Evolutionary conservation across 2,113 vertebrate genomes (phyloP), one percentile per base, ranked within the genome.

Genomic region (Amphiprion ocellaris): DNA sequence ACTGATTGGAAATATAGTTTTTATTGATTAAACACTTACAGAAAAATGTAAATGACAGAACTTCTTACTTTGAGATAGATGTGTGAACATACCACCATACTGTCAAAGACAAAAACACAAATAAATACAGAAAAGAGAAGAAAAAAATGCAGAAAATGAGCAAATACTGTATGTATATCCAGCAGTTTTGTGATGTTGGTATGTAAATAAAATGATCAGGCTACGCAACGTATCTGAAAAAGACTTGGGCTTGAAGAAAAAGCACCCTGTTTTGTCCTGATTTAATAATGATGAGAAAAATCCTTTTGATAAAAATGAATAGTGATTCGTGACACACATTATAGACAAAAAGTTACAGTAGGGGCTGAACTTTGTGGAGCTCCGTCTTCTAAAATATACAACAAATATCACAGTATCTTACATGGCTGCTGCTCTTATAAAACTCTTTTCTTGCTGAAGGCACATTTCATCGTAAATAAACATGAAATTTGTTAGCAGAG

Each of bases 11-110:
- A 50, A 73, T 54, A 49, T 17, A 11, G 0, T 69, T 87, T 85
- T 85, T 83, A 90, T 81, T 87, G 28, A 54, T 47, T 17, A 16
- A 58, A 81, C 26, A 62, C 21, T 37, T 9, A 56, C 11, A 56
- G 49, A 52, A 74, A 61, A 56, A 66, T 17, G 0, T 4, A 68
- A 9, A 10, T 46, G 14, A 72, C 26, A 50, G 37, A 9, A 21
- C 47, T 39, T 52, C 41, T 61, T 77, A 50, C 15, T 61, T 74
- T 17, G 16, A 49, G 47, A 81, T 1, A 10, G 19, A 30, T 39
- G 14, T 33, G 19, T 41, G 21, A 70, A 39, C 26, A 63, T 12
- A 68, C 58, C 16, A 11, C 5, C 62, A 30, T 37, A 24, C 19
- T 0, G 10, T 70, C 5, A 73, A 41, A 62, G 2, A 30, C 2